Evolutionary conservation across 23 tunicate species (phyloP), one percentile per base, ranked within the genome.

Genomic region (Phallusia fumigata): DNA sequence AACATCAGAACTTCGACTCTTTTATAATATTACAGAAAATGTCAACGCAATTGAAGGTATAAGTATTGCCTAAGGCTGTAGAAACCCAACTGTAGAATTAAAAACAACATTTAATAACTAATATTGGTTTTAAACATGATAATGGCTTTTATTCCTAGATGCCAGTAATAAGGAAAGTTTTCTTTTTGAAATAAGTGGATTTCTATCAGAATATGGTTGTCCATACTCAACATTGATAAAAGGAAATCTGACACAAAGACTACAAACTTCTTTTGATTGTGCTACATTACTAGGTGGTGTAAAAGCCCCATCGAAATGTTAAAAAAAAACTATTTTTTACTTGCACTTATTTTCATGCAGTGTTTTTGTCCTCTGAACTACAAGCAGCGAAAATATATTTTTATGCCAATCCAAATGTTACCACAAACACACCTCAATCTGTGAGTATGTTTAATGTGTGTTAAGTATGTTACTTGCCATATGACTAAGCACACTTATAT

Each of bases 321-420:
- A 24, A 76, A 33, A 26, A 30, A n/a, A n/a, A n/a, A n/a, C n/a
- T n/a, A 12, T 26, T 0, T 33, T 28, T 32, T 36, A 45, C 0
- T 74, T 18, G 11, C 11, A 22, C 65, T 81, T 81, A 32, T n/a
- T 26, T 28, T 65, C 74, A 75, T 26, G 31, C 26, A 26, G 97
- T 92, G 52, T 92, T 84, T 76, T 81, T 92, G 35, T 24, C 82
- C 65, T 87, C 97, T 51, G 97, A 92, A 84, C 84, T 92, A 0
- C 97, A 92, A 88, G 97, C 97, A 31, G 97, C 97, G 16, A 92
- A 92, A 50, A 80, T 92, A 15, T 80, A 53, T 81, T 87, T 87
- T 80, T 79, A 75, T 52, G 44, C 45, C 32, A 84, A 87, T 84
- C 91, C 97, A 50, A 53, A 65, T 12, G 76, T 30, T 19, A 11